Evolutionary conservation across 2,797 vertebrate species (phyloP), one percentile per base, ranked within the genome.

Genomic region (Dendrocincla tyrannina): DNA sequence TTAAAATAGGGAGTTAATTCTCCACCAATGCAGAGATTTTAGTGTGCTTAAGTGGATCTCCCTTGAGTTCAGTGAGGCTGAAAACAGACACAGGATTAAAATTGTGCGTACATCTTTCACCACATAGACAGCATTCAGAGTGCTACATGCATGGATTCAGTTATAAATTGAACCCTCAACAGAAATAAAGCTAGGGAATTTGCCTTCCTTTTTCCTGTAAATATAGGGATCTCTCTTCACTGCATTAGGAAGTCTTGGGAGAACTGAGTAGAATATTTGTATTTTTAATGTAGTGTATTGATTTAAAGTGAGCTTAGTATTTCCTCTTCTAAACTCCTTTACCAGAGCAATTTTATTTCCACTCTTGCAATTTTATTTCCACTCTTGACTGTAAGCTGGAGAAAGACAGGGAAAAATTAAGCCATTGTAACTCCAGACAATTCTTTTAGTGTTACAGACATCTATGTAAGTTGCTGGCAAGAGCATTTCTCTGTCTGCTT

Each of bases 41-140:
- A 56, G 2, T 4, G 10, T 52, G 41, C 56, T 64, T 52, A 52
- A 74, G 28, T 44, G n/a, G 18, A 15, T 67, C 17, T 82, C 47
- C 69, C 50, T 41, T 35, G 67, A 52, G 52, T 56, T 83, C 75
- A 83, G 41, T 60, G 58, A 84, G 42, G 66, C 69, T 66, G 86
- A 25, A 77, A 93, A 44, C 27, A 79, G 35, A 50, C 22, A 19
- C 41, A 58, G 41, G 85, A 67, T 42, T 85, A 85, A 77, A 49
- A 33, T n/a, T 30, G 9, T 50, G 7, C 0, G 0, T 39, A 49
- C 3, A 4, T 80, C 22, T 80, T 69, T 72, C n/a, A 30, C 59
- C 3, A 1, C 63, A 24, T 4, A 67, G 50, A 46, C 8, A 44
- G 23, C 39, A 50, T 33, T 47, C 59, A 63, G 72, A 30, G 9